phyloP scores from a whole-genome alignment of 2,113 vertebrate species.

The Lamprotornis superbus region DNA sequence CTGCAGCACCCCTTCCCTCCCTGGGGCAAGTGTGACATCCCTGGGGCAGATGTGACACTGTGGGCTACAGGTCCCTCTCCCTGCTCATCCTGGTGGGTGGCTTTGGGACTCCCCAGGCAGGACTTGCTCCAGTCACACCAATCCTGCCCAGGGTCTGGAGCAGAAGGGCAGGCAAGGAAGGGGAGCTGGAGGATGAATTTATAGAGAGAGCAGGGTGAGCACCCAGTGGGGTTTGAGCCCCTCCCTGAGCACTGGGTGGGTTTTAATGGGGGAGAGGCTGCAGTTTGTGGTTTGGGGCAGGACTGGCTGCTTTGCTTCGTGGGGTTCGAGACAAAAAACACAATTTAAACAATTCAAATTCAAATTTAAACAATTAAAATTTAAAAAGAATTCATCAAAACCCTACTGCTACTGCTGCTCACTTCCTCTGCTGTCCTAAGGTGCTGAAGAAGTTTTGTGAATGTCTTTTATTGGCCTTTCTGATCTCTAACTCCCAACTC shows the following conservation, averaged over 20 bases:
- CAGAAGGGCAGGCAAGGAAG: not conserved
- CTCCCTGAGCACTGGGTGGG: not conserved
- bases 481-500: not conserved
- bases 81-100: too few species aligned
- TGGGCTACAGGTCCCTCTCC: not conserved
- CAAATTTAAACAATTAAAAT: too few species aligned
- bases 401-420: rapidly evolving
- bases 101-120: too few species aligned
- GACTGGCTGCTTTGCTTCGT: not conserved
- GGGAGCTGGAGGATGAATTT: not conserved
- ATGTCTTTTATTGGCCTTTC: not conserved
- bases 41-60: rapidly evolving
- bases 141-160: not conserved
- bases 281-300: not conserved
- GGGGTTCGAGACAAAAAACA: not conserved
- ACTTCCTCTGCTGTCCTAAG: rapidly evolving
- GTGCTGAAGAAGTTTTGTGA: not conserved
- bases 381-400: not conserved
- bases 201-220: rapidly evolving
- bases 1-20: not conserved
- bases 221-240: not conserved
- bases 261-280: not conserved
- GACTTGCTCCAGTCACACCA: not conserved
- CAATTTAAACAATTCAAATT: not conserved
- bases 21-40: too few species aligned